Conservation (phyloP, 2,113 vertebrate species). For the Cryptotis parvus region DNA sequence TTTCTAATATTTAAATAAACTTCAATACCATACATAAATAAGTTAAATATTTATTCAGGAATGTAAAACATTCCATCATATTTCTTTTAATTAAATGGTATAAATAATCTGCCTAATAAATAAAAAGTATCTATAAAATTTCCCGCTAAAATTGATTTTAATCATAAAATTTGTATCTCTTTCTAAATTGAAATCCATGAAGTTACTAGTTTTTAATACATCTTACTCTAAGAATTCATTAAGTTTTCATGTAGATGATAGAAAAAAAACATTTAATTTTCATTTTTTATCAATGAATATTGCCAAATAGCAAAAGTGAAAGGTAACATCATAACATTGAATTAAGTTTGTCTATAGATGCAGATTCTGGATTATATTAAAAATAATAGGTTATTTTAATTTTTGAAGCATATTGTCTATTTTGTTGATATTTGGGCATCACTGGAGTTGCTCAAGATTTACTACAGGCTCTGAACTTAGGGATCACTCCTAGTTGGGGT, state of each 20-base stretch:
- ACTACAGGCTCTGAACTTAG: no score
- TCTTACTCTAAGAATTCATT: conserved; percentile 68
- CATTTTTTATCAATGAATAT: conserved; percentile 81
- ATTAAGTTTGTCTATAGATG: conserved; percentile 81
- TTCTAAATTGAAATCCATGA: conserved; percentile 60
- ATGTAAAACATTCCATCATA: neutral
- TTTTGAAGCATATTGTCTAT: no score
- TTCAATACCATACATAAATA: neutral
- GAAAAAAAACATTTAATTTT: conserved; percentile 80
- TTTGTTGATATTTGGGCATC: no score
- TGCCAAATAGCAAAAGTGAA: neutral
- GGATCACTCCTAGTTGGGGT: no score
- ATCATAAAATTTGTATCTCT: conserved; percentile 48
- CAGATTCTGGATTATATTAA: conserved; percentile 81
- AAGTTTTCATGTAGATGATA: conserved; percentile 62
- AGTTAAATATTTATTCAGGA: neutral
- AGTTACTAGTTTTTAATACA: conserved; percentile 28
- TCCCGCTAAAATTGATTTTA: conserved; percentile 30
- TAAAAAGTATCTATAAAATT: neutral
- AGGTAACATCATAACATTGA: conserved; percentile 35
- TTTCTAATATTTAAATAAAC: conserved; percentile 4
- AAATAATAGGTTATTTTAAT: conserved; percentile 76
- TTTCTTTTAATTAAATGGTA: neutral
- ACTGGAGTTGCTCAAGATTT: no score
- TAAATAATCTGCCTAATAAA: conserved; percentile 35